Conservation (phyloP, 2,797 vertebrate genomes). For the Tauraco hartlaubi region DNA sequence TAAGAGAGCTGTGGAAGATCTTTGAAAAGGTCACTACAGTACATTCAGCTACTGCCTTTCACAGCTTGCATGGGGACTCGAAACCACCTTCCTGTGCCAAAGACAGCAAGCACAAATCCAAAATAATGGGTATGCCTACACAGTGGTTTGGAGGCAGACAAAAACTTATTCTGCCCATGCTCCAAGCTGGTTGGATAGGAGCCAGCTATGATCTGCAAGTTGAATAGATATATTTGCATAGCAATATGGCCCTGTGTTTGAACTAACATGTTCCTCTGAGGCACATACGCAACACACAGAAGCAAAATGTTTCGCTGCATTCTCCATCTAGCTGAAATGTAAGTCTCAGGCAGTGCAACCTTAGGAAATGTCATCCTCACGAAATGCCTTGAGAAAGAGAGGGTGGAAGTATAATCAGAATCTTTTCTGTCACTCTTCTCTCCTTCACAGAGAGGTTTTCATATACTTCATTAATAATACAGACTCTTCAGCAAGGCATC, state of each 20-base stretch:
- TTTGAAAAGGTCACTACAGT: constrained; percentile 52
- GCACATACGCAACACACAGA: fast-evolving
- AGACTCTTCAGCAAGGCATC: not conserved
- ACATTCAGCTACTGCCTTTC: constrained; percentile 10
- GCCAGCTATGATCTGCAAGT: not conserved
- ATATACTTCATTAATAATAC: not conserved
- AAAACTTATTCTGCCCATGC: not conserved
- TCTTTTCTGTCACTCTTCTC: not conserved
- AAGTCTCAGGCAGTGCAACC: not conserved
- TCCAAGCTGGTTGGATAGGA: not conserved
- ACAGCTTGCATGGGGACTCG: not conserved
- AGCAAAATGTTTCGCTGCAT: fast-evolving
- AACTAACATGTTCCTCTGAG: not conserved
- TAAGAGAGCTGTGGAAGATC: constrained; percentile 23
- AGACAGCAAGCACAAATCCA: not conserved
- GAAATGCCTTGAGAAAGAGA: not conserved
- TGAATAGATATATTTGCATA: not conserved
- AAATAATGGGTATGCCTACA: not conserved
- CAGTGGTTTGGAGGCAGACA: not conserved
- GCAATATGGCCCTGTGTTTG: not conserved
- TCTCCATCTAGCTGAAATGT: not conserved
- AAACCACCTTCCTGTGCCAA: not conserved
- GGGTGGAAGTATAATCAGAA: not conserved
- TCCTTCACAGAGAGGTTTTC: not conserved
- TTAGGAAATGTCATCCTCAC: not conserved